Evolutionary conservation across 2,797 vertebrate species (phyloP).

Genomic region (Arnoldichthys spilopterus): DNA sequence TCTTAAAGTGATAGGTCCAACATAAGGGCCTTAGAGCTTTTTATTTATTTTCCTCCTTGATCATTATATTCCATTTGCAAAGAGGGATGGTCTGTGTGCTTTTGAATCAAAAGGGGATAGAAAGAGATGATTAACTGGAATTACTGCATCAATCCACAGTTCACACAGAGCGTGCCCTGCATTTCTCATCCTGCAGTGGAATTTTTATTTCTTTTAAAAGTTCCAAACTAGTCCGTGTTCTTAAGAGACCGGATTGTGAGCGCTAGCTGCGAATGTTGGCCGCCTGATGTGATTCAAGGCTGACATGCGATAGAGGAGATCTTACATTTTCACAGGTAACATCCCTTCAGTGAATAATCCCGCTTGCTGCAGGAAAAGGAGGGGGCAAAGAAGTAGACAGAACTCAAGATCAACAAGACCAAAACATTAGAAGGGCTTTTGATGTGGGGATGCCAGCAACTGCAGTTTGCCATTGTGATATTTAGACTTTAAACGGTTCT

Average conservation of each 20-base stretch:
- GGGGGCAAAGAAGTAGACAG: slow-evolving; percentile 25
- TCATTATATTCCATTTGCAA: slow-evolving; percentile 44
- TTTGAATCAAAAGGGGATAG: slow-evolving; percentile 43
- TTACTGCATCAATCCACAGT: slow-evolving; percentile 39
- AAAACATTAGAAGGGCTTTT: slow-evolving; percentile 56
- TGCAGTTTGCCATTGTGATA: slow-evolving; percentile 45
- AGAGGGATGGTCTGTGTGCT: slow-evolving; percentile 33
- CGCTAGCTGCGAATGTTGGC: slow-evolving; percentile 28
- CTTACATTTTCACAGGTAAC: slow-evolving; percentile 53
- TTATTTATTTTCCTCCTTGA: slow-evolving; percentile 36
- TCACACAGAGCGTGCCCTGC: slow-evolving; percentile 27
- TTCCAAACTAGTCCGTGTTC: slow-evolving; percentile 24
- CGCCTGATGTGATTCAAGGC: slow-evolving; percentile 42
- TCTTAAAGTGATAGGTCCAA: slow-evolving; percentile 10
- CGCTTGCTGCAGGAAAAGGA: slow-evolving; percentile 39
- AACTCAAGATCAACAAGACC: slow-evolving; percentile 48
- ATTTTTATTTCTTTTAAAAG: no score
- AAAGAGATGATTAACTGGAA: slow-evolving; percentile 48
- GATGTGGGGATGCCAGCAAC: slow-evolving; percentile 51
- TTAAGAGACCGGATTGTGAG: slow-evolving; percentile 33
- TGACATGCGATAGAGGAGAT: slow-evolving; percentile 58
- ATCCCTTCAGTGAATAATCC: slow-evolving; percentile 56
- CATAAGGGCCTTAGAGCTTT: slow-evolving; percentile 25
- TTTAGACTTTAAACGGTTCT: slow-evolving; percentile 44
- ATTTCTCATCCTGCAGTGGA: slow-evolving; percentile 23